These are phyloP conservation scores for Ceratoteleas bidentatus DNA, from an alignment of 1,140 invertebrate genomes.

Conservation along the genomic window DNA sequence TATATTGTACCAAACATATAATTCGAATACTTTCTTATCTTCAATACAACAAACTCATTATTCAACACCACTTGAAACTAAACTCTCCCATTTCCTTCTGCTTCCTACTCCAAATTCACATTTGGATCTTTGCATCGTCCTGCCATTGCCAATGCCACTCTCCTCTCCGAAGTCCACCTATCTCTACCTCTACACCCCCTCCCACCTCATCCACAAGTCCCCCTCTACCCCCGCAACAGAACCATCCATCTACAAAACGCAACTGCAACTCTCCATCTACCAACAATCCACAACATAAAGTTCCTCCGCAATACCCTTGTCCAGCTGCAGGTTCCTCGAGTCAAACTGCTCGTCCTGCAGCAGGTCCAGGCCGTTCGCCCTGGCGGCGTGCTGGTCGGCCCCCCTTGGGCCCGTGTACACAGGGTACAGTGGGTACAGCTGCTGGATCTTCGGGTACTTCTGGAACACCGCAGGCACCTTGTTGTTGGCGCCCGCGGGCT, in stretches of 20 bases:
- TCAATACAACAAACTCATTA: too few relatives aligned
- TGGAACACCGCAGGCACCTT: constrained; percentile 88
- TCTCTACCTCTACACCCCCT: too few relatives aligned
- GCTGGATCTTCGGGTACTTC: constrained; percentile 87
- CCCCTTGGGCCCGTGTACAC: constrained; percentile 77
- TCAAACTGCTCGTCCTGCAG: constrained; percentile 79
- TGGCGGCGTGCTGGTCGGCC: constrained; percentile 71
- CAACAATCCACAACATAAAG: too few relatives aligned
- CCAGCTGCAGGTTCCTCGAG: constrained; percentile 74
- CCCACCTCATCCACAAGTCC: too few relatives aligned
- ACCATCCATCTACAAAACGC: constrained; percentile 15
- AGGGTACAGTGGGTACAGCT: constrained; percentile 87
- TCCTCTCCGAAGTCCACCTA: too few relatives aligned
- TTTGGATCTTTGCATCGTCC: too few relatives aligned
- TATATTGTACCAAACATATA: too few relatives aligned
- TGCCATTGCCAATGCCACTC: too few relatives aligned
- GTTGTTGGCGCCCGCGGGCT: constrained; percentile 72
- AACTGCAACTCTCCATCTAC: background rate
- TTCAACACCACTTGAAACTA: too few relatives aligned
- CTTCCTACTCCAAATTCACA: too few relatives aligned
- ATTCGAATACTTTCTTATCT: too few relatives aligned
- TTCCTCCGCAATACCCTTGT: constrained; percentile 73
- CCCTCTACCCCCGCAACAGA: background rate
- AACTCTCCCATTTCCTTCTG: too few relatives aligned
- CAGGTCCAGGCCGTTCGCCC: constrained; percentile 80